Evolutionary conservation across 2,888 invertebrate species (phyloP), one percentile per base, ranked within the genome.

Genomic region (Druceiella hillmani): DNA sequence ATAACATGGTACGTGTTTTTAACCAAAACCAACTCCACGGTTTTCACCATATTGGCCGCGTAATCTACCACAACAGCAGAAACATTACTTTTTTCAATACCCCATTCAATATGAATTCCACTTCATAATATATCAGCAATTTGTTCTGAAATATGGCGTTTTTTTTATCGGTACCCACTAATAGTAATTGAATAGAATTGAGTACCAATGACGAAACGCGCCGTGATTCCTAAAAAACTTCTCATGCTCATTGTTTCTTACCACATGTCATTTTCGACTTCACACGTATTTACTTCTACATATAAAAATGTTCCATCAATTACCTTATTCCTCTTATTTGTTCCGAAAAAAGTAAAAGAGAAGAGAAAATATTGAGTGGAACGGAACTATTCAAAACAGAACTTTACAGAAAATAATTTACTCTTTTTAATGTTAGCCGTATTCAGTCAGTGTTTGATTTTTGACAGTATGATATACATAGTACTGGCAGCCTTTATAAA

Each of bases 1-100:
- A 50, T 56, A 58, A 40, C 57, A 58, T 22, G 53, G 51, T 7
- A 56, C 51, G 41, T 57, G 54, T 41, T 44, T 52, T 48, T 50
- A 49, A 4, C 55, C 54, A 48, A 55, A 56, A 49, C 48, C 12
- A 54, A 32, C 24, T 51, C 50, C 6, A 50, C 38, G 6, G 51
- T 50, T 15, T 52, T 50, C n/a, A 50, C 47, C 40, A 50, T 49
- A 33, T 54, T 51, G 7, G 55, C 52, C 32, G 55, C 56, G 33
- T 55, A 55, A 48, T 40, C 38, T 39, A n/a, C n/a, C n/a, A n/a
- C n/a, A n/a, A n/a, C n/a, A n/a, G n/a, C n/a, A n/a, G n/a, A n/a
- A n/a, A n/a, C n/a, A n/a, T n/a, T n/a, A n/a, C n/a, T n/a, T n/a
- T n/a, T n/a, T n/a, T n/a, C n/a, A n/a, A n/a, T n/a, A n/a, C n/a